A percentile compares a stretch with the other conserved stretches of the same genome.
These are phyloP conservation scores for Hylaeus volcanicus DNA, from an alignment of 1,140 invertebrate genomes.

Conservation along the genomic window DNA sequence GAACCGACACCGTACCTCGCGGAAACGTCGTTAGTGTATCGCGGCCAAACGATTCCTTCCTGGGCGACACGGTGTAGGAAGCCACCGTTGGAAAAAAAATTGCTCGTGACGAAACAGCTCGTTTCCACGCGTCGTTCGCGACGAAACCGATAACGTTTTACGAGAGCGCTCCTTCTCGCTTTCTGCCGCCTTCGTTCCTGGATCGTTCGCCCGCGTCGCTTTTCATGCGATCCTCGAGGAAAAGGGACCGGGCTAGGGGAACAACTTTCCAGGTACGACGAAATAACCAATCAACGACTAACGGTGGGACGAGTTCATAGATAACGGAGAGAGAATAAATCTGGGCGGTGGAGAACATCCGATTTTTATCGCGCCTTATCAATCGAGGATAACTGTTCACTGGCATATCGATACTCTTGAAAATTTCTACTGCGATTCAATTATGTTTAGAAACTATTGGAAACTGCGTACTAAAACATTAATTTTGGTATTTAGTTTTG, in stretches of 20 bases:
- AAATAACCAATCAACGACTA: no score
- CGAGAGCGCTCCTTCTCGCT: constrained; percentile 48
- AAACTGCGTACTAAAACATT: no score
- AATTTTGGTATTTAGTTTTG: no score
- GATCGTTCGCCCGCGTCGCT: constrained; percentile 29
- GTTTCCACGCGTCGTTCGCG: constrained; percentile 51
- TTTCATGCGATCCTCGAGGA: constrained; percentile 35
- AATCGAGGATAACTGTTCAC: no score
- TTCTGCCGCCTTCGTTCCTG: constrained; percentile 2
- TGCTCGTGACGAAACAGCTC: constrained; percentile 43
- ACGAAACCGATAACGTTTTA: constrained; percentile 56
- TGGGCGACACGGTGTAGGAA: constrained; percentile 33
- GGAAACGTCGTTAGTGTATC: constrained; percentile 47
- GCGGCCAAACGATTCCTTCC: constrained; percentile 47
- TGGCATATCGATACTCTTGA: no score
- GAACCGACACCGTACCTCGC: constrained; percentile 3
- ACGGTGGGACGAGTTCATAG: no score
- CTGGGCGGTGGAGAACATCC: no score
- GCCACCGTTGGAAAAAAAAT: constrained; percentile 41
- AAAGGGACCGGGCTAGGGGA: not conserved
- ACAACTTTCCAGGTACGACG: not conserved
- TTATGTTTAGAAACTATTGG: no score
- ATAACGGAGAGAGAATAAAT: no score
- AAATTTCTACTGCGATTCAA: no score
- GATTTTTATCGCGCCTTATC: no score